phyloP scores from a whole-genome alignment of 1,140 invertebrate species.

The Oryzaephilus surinamensis region DNA sequence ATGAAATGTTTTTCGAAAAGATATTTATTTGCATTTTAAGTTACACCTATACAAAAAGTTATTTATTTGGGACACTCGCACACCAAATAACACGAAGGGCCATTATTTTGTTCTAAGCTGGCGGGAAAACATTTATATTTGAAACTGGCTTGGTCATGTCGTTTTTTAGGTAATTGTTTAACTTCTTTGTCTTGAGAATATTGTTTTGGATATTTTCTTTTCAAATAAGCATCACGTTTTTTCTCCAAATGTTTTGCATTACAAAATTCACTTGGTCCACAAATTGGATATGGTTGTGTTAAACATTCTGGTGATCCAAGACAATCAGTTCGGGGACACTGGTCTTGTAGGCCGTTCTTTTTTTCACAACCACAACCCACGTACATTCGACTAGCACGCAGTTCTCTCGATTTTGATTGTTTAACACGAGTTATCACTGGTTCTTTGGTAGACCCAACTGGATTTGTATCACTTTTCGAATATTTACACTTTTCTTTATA shows the following conservation, averaged over 20 bases:
- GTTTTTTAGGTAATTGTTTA: no score
- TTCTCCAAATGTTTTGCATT: slow-evolving; percentile 27
- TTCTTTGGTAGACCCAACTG: neutral
- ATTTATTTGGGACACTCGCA: no score
- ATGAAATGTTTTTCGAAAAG: no score
- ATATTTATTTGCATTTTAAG: no score
- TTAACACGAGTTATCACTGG: neutral
- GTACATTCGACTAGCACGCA: slow-evolving; percentile 53
- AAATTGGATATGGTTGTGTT: slow-evolving; percentile 26
- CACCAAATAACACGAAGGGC: no score
- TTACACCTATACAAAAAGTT: no score
- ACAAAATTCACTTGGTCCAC: slow-evolving; percentile 28
- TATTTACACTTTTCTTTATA: slow-evolving; percentile 5
- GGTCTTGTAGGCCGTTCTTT: slow-evolving; percentile 56
- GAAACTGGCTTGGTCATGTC: no score
- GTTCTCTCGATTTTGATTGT: slow-evolving; percentile 47
- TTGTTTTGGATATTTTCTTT: no score
- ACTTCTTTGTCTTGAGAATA: no score
- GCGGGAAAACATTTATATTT: no score
- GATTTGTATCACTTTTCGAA: slow-evolving; percentile 2
- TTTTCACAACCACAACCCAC: slow-evolving; percentile 61
- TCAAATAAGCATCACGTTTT: slow-evolving; percentile 9
- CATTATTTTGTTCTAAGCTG: no score
- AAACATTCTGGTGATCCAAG: slow-evolving; percentile 54
- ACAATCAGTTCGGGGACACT: slow-evolving; percentile 56